Conservation (phyloP, 2,797 vertebrate genomes). For the Allobates femoralis region DNA sequence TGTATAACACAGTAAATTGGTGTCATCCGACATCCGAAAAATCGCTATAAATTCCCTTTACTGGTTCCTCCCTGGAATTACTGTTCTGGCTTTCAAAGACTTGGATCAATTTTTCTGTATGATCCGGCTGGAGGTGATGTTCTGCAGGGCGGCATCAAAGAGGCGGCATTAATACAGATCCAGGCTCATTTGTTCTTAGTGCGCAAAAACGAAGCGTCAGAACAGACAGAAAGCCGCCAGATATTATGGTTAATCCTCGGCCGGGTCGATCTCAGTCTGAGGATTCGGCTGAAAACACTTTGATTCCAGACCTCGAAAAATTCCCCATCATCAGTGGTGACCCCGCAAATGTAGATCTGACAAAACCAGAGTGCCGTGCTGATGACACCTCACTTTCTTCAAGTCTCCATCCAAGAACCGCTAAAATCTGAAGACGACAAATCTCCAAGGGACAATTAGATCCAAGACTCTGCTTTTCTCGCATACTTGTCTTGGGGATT, state of each 20-base stretch:
- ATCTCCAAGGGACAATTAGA: neutral
- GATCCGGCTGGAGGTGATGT: neutral
- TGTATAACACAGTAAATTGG: neutral
- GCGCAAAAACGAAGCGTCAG: neutral
- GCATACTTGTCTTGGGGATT: too few species aligned
- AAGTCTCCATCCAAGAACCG: neutral
- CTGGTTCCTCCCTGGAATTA: neutral
- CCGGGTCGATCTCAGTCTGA: neutral
- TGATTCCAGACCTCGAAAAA: constrained; percentile 25
- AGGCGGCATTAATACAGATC: neutral
- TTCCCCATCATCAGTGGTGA: constrained; percentile 38
- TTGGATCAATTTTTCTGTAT: neutral
- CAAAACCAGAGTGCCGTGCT: neutral
- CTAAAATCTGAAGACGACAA: neutral
- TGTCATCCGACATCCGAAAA: neutral
- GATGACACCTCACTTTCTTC: constrained; percentile 15
- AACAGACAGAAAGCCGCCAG: neutral
- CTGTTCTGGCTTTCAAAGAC: neutral
- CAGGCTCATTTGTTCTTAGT: neutral
- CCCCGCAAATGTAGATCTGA: constrained; percentile 33
- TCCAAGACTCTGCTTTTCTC: neutral
- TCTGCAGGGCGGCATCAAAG: constrained; percentile 5
- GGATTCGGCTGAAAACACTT: constrained; percentile 4
- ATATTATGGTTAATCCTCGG: neutral
- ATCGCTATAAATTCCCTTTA: neutral